Base-by-base conservation (phyloP, 2,888 invertebrate species). In the Tanytarsus gracilentus region DNA sequence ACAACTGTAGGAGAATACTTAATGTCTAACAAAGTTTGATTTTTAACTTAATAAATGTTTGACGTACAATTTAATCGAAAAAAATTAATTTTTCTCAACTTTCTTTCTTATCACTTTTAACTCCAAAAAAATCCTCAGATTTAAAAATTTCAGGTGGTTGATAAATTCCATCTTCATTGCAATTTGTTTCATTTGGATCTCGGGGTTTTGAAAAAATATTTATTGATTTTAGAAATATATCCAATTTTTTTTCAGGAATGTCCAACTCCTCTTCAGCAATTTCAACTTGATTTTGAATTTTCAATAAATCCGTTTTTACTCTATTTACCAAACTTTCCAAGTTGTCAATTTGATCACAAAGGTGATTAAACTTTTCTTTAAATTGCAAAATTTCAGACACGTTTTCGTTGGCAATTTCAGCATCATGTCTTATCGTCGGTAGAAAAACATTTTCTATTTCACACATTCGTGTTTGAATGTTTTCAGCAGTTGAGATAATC, bases 11-110 rank as follows among this genome's bases (percentile, higher is more conserved):
- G n/a, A n/a, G n/a, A n/a, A n/a, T n/a, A n/a, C n/a, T n/a, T n/a
- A n/a, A n/a, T n/a, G n/a, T n/a, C n/a, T n/a, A n/a, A n/a, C n/a
- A n/a, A n/a, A n/a, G n/a, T n/a, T n/a, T n/a, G n/a, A n/a, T n/a
- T n/a, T n/a, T n/a, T n/a, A n/a, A n/a, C n/a, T n/a, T n/a, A 58
- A 58, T 58, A 58, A 58, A 58, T 58, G 58, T 58, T 40, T 58
- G 44, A 40, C 40, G 27, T 58, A 58, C 16, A 44, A 21, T n/a
- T n/a, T 48, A 58, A 5, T 40, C 9, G 29, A 44, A 58, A 2
- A 8, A 9, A 18, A 44, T 18, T 6, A 44, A 21, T 4, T 44
- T 7, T 6, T 2, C 8, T 16, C 7, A 5, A 2, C 8, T 40
- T n/a, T 9, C 18, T n/a, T 7, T 25, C 18, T 50, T 44, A 18